Evolutionary conservation across 1,140 invertebrate species (phyloP).

Genomic region (Neodiprion virginianus): DNA sequence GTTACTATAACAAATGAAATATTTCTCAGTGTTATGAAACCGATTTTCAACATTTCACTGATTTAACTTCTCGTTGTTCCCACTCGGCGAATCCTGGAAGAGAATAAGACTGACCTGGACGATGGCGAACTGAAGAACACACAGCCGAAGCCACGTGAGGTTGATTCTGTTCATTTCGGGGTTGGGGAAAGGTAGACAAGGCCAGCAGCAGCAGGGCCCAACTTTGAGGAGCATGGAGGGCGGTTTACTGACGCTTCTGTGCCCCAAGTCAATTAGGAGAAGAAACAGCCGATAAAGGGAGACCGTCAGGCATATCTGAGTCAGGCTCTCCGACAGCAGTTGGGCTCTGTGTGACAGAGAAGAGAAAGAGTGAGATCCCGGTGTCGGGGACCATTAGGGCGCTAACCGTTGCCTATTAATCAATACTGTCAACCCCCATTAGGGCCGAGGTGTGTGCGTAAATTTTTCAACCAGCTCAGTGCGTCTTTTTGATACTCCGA

Average conservation of each 20-base stretch:
- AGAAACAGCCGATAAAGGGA: conserved; percentile 56
- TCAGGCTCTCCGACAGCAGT: conserved; percentile 53
- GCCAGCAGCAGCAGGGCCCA: conserved; percentile 59
- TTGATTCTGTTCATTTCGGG: conserved; percentile 52
- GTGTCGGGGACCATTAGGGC: background rate
- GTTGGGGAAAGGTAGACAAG: conserved; percentile 54
- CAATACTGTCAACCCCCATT: conserved; percentile 7
- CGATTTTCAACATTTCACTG: too few relatives aligned
- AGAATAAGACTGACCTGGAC: conserved; percentile 42
- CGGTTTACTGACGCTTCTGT: conserved; percentile 44
- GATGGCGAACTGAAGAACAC: conserved; percentile 55
- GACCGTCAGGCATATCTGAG: conserved; percentile 53
- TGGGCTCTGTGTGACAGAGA: conserved; percentile 43
- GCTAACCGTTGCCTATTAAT: background rate
- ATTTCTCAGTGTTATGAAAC: too few relatives aligned
- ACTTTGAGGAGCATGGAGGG: conserved; percentile 48
- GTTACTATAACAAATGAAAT: too few relatives aligned
- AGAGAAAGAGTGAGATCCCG: background rate
- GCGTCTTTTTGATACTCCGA: too few relatives aligned
- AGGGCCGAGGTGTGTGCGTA: background rate
- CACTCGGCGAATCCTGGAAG: too few relatives aligned
- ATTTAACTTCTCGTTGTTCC: too few relatives aligned
- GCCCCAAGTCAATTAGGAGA: conserved; percentile 50
- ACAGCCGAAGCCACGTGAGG: conserved; percentile 53
- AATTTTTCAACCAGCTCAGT: background rate